Evolutionary conservation across 2,113 vertebrate species (phyloP).

Genomic region (Tympanuchus pallidicinctus): DNA sequence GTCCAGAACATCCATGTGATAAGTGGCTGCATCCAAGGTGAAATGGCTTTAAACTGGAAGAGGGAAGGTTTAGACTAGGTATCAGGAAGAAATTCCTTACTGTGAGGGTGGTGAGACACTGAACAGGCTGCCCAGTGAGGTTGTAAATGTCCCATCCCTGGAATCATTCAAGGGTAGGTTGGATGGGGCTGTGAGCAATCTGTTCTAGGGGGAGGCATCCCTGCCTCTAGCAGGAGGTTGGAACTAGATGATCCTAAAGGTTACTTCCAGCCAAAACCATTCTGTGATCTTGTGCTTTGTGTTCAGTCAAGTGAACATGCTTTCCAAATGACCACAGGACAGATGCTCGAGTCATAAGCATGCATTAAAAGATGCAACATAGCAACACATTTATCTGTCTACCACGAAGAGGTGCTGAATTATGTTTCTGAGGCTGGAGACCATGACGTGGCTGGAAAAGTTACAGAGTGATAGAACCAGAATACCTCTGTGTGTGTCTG

Average conservation of each 20-base stretch:
- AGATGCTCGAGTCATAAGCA: neutral
- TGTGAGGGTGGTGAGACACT: no score
- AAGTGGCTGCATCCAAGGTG: neutral
- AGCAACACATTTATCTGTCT: neutral
- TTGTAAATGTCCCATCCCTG: no score
- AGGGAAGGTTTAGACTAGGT: no score
- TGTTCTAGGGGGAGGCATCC: no score
- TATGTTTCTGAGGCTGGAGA: neutral
- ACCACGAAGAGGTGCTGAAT: neutral
- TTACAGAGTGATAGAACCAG: neutral
- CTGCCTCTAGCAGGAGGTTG: no score
- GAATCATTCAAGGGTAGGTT: no score
- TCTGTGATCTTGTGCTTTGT: neutral
- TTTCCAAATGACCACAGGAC: neutral
- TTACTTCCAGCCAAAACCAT: no score
- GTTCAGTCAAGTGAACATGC: neutral
- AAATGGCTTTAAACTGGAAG: no score
- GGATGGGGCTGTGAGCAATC: no score
- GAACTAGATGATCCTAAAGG: no score
- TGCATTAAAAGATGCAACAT: neutral
- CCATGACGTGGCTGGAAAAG: neutral
- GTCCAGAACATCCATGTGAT: neutral
- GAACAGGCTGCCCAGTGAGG: no score
- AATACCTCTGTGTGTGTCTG: neutral
- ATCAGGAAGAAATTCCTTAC: no score